These are phyloP conservation scores for Paracyclopina nana DNA, from an alignment of 1,140 invertebrate genomes.

Conservation along the genomic window DNA sequence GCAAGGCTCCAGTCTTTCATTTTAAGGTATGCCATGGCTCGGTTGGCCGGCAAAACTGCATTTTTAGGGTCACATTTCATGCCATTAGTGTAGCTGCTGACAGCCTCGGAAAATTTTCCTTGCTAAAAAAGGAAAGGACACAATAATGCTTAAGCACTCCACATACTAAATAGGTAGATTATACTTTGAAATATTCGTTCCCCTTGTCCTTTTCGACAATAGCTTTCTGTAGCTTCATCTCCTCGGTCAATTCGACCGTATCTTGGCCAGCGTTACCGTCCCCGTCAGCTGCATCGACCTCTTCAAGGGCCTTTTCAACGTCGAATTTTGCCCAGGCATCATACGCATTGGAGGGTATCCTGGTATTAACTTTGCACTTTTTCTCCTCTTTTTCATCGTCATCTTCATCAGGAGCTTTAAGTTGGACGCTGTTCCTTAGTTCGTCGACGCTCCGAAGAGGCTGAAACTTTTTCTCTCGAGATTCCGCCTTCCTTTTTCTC, in stretches of 20 bases:
- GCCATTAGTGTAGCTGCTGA: constrained; percentile 54
- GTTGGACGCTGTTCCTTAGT: too few relatives aligned
- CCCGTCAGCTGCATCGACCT: too few relatives aligned
- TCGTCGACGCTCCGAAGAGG: too few relatives aligned
- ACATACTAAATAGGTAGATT: too few relatives aligned
- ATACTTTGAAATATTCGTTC: constrained; percentile 61
- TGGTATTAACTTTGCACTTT: too few relatives aligned
- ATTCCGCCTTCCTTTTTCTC: neutral
- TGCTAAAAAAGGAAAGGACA: too few relatives aligned
- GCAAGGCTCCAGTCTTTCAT: constrained; percentile 54
- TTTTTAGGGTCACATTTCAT: constrained; percentile 51
- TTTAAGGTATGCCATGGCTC: constrained; percentile 66
- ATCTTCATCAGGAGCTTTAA: too few relatives aligned
- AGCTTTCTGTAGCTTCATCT: constrained; percentile 2
- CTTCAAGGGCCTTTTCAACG: neutral
- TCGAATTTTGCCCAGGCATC: too few relatives aligned
- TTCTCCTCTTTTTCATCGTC: too few relatives aligned
- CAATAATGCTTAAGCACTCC: too few relatives aligned
- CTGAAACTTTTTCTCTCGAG: neutral
- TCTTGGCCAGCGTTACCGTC: neutral
- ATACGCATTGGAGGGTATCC: too few relatives aligned
- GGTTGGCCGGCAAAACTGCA: constrained; percentile 61
- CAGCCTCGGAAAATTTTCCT: constrained; percentile 52
- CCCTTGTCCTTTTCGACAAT: constrained; percentile 32
- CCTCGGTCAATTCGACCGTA: too few relatives aligned